Conservation (phyloP, 2,888 invertebrate species). For the Ectropis crepuscularia region DNA sequence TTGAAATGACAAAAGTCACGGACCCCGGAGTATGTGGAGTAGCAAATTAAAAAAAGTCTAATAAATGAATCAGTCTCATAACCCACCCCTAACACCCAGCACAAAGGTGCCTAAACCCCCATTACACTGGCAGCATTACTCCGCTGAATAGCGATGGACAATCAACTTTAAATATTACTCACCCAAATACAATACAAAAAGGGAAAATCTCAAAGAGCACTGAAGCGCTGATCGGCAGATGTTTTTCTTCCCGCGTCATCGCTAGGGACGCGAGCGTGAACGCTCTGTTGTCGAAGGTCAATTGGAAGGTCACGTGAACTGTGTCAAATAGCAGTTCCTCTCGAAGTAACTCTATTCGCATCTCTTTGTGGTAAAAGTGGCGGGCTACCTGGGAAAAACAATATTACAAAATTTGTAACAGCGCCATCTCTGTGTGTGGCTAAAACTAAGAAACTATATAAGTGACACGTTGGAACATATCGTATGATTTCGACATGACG, state of each 20-base stretch:
- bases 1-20: too few species aligned
- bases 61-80: too few species aligned
- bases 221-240: slow-evolving; percentile 94
- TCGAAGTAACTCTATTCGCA: slow-evolving; percentile 94
- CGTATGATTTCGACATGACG: background rate
- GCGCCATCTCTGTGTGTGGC: slow-evolving; percentile 28
- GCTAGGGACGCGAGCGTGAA: slow-evolving; percentile 93
- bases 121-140: background rate
- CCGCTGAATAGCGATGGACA: too few species aligned
- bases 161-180: slow-evolving; percentile 62
- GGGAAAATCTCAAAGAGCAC: slow-evolving; percentile 98
- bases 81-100: too few species aligned
- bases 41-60: too few species aligned
- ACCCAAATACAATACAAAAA: slow-evolving; percentile 98
- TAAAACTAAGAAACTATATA: background rate
- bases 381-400: slow-evolving; percentile 88
- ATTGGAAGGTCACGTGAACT: slow-evolving; percentile 96
- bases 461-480: background rate
- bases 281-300: slow-evolving; percentile 97
- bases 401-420: slow-evolving; percentile 5
- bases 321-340: slow-evolving; percentile 96
- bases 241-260: slow-evolving; percentile 95
- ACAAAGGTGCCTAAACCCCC: background rate
- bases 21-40: too few species aligned
- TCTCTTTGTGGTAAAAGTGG: slow-evolving; percentile 97